Conservation (phyloP, 2,113 vertebrate genomes). For the Oncorhynchus keta region DNA sequence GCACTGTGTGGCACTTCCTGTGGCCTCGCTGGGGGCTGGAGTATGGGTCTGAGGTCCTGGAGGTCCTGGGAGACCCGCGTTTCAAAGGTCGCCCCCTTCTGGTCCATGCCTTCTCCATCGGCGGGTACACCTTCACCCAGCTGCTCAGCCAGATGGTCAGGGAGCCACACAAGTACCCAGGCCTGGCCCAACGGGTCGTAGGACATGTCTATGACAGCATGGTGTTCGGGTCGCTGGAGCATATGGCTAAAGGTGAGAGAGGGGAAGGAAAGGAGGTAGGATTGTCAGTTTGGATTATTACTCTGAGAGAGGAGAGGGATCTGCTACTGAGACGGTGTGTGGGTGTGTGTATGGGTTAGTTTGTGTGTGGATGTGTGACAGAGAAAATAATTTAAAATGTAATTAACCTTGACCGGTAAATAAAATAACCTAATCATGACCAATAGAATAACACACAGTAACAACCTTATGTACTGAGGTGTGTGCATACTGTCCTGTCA, state of each 20-base stretch:
- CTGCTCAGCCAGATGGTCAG: slow-evolving; percentile 28
- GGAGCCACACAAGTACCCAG: slow-evolving; percentile 6
- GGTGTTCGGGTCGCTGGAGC: slow-evolving; percentile 46
- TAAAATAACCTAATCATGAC: too few species aligned
- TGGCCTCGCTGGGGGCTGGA: slow-evolving; percentile 43
- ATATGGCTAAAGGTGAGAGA: slow-evolving; percentile 41
- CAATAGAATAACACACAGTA: too few species aligned
- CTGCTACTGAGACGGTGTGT: not conserved
- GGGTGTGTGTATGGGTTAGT: too few species aligned
- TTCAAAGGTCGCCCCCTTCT: slow-evolving; percentile 45
- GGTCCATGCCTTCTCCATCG: slow-evolving; percentile 54
- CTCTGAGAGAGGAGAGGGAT: not conserved
- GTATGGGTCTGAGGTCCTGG: slow-evolving; percentile 16
- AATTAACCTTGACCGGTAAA: too few species aligned
- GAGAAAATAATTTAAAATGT: too few species aligned
- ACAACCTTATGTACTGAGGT: too few species aligned
- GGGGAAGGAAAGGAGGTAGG: not conserved
- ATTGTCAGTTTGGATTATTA: too few species aligned
- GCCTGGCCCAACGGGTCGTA: slow-evolving; percentile 21
- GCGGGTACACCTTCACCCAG: slow-evolving; percentile 53
- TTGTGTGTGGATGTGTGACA: too few species aligned
- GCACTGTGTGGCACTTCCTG: slow-evolving; percentile 36
- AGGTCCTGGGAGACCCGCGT: slow-evolving; percentile 33
- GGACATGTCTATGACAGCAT: slow-evolving; percentile 65
- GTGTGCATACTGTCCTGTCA: too few species aligned